Evolutionary conservation across 53 echinoderm and acorn worm genomes (phyloP), one percentile per base, ranked within the genome.

Genomic region (Paracentrotus lividus): DNA sequence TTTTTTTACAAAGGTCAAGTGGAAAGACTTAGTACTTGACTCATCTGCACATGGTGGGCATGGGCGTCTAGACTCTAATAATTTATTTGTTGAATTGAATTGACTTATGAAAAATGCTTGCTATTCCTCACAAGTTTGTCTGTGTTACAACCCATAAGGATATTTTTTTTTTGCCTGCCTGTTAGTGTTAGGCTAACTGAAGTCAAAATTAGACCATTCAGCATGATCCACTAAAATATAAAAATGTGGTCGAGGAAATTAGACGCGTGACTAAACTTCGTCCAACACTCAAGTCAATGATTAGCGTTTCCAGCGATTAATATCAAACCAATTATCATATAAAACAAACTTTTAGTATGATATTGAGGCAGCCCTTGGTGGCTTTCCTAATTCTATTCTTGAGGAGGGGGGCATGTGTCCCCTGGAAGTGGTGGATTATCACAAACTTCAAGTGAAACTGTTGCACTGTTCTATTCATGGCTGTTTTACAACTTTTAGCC

Each of bases 301-400:
- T 47, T 81, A 2, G 18, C 12, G 67, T 26, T 32, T n/a, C n/a
- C 15, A 42, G 77, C 43, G 42, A 81, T 47, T 81, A 47, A 81
- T n/a, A 81, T 81, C 81, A 81, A 12, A n/a, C n/a, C 45, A 8
- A 81, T 45, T 81, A 47, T 7, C 26, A 8, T n/a, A 44, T 44
- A 81, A 47, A 81, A 44, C 81, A 81, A 81, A n/a, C 27, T 44
- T 81, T 81, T 81, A 81, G 81, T 81, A 47, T 13, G 49, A 81
- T 44, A 81, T 12, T 47, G 44, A n/a, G 81, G 5, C 81, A 81
- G n/a, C 44, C 81, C 27, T 47, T 45, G 81, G 81, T 45, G 81
- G 72, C 26, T 81, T 81, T 27, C 81, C 44, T 81, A 81, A 81
- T 49, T 81, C 47, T n/a, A 81, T 81, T 81, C 47, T 81, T 81